These are phyloP conservation scores for Merluccius polli DNA, from an alignment of 2,797 vertebrate species.

Conservation along the genomic window DNA sequence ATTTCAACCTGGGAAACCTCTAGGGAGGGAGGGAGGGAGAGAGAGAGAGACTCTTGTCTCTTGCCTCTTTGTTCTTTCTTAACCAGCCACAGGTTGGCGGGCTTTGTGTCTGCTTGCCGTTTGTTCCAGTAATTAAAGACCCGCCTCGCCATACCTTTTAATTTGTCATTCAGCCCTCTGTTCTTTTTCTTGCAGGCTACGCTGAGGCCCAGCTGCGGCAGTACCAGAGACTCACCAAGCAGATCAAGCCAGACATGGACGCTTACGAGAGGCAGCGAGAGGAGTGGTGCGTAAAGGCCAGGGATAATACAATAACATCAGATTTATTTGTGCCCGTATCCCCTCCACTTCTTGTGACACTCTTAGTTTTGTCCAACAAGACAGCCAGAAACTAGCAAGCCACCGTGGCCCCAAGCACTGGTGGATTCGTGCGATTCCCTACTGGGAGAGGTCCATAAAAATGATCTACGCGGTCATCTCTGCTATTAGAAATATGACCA, in stretches of 20 bases:
- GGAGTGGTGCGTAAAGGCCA: slow-evolving; percentile 73
- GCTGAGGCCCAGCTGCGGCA: slow-evolving; percentile 93
- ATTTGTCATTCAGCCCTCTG: background rate
- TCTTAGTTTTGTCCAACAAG: background rate
- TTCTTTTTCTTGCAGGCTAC: slow-evolving; percentile 74
- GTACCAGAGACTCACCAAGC: slow-evolving; percentile 91
- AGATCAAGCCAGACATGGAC: slow-evolving; percentile 93
- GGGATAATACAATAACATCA: background rate
- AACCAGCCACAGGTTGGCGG: slow-evolving; percentile 49
- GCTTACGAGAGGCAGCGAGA: slow-evolving; percentile 83
- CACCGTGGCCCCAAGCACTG: background rate
- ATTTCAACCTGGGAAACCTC: slow-evolving; percentile 35
- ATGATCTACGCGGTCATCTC: slow-evolving; percentile 3
- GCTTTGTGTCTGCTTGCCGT: slow-evolving; percentile 56
- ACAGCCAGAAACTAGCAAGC: background rate
- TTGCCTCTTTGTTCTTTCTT: slow-evolving; percentile 27
- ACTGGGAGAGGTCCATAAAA: background rate
- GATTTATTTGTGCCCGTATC: background rate
- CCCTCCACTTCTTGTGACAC: background rate
- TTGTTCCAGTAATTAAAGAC: slow-evolving; percentile 61
- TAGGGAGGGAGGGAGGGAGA: slow-evolving; percentile 18
- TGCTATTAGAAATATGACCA: slow-evolving; percentile 21
- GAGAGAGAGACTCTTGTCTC: background rate
- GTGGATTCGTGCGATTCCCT: background rate
- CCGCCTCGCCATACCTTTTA: background rate